Base-by-base conservation (phyloP, 2,113 vertebrate species). In the Uria lomvia region DNA sequence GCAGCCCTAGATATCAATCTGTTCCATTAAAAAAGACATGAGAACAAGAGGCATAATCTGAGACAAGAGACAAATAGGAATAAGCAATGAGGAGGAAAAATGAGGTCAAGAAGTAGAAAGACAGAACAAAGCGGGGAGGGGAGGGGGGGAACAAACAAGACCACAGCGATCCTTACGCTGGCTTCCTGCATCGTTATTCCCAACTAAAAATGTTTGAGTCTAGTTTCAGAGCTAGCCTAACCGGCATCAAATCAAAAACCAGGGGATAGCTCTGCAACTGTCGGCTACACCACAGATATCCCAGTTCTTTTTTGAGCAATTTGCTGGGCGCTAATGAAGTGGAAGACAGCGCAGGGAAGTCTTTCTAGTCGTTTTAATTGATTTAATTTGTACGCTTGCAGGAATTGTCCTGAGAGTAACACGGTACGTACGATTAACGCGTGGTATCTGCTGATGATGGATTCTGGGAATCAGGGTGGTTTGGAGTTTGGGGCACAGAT, bases 51-150 rank as follows among this genome's bases (percentile, higher is more conserved):
- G 50, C 56, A 63, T 56, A 76, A 75, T 70, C 56, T 82, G 77
- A 94, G 52, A 65, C n/a, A 75, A 81, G 76, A 96, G 52, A 96
- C 83, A 95, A 97, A 87, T 6, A 77, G 53, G 80, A 92, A 92
- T 91, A 93, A 91, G 86, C 86, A 94, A 87, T 50, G 77, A 91
- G 80, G 53, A 92, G 32, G 81, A 93, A 97, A 96, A 96, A 94
- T 32, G 76, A 96, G 92, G 92, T 94, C 95, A 94, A 84, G 82
- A 95, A 97, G 29, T 85, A 95, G 87, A 78, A 89, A 94, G 43
- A 88, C 65, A 86, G 49, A 87, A 85, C 49, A 91, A 91, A 89
- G 52, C 8, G 1, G 29, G 42, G 34, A 0, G 15, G 47, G 42
- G 8, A 32, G 55, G 32, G 56, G 23, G 45, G 22, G 19, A 36